Evolutionary conservation across 2,797 vertebrate species (phyloP).

Genomic region (Enteromius mattozi): DNA sequence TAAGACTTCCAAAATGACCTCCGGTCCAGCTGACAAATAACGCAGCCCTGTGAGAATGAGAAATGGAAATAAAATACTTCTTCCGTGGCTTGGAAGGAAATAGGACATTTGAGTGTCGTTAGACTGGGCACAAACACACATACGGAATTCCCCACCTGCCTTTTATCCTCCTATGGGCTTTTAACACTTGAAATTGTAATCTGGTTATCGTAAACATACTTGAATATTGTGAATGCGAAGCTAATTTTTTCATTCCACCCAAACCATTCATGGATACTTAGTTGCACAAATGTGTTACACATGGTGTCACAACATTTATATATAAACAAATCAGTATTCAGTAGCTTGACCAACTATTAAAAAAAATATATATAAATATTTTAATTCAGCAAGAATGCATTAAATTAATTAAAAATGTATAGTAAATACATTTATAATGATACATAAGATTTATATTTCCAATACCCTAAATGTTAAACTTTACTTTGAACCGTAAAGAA

Average conservation of each 20-base stretch:
- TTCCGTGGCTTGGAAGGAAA: constrained; percentile 6
- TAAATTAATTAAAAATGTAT: neutral
- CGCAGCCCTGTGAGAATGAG: neutral
- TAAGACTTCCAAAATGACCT: constrained; percentile 61
- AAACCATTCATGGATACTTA: neutral
- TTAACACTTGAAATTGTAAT: constrained; percentile 14
- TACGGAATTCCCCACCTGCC: constrained; percentile 36
- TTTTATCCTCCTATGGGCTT: constrained; percentile 45
- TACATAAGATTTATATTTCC: neutral
- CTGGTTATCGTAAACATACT: neutral
- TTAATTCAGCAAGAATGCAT: neutral
- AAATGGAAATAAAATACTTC: constrained; percentile 21
- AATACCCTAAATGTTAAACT: neutral
- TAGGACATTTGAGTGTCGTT: constrained; percentile 8
- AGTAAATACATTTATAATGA: neutral
- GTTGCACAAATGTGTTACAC: neutral
- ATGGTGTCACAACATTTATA: neutral
- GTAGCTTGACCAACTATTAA: neutral
- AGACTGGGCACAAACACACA: constrained; percentile 22
- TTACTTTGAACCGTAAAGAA: neutral
- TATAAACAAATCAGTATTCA: neutral
- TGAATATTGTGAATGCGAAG: neutral
- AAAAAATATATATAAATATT: neutral
- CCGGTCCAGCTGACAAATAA: constrained; percentile 30
- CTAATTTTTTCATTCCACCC: neutral